A percentile compares a stretch with the other conserved stretches of the same genome.
These are phyloP conservation scores for Amphiprion ocellaris DNA, from an alignment of 2,113 vertebrate species.

Conservation along the genomic window DNA sequence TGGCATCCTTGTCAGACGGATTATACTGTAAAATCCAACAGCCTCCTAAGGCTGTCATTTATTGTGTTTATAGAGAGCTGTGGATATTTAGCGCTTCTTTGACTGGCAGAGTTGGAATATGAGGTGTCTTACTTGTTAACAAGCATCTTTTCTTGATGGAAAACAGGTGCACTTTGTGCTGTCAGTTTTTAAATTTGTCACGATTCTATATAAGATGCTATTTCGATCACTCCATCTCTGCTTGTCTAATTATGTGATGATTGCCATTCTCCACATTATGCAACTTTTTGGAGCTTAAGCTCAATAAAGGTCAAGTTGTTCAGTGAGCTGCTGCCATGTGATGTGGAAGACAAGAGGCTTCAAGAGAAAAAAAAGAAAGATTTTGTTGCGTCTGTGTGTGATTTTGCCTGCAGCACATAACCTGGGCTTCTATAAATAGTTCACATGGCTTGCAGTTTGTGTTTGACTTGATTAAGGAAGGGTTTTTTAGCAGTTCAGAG, in stretches of 20 bases:
- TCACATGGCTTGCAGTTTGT: slow-evolving; percentile 27
- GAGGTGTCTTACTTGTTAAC: slow-evolving; percentile 16
- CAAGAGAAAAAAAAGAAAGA: neutral
- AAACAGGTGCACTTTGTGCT: neutral
- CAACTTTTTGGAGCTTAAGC: slow-evolving; percentile 27
- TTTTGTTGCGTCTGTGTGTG: slow-evolving; percentile 41
- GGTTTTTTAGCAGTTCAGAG: slow-evolving; percentile 60
- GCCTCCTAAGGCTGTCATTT: slow-evolving; percentile 18
- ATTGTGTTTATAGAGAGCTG: slow-evolving; percentile 1
- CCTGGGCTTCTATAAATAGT: slow-evolving; percentile 67
- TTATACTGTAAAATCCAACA: neutral
- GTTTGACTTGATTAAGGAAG: slow-evolving; percentile 63
- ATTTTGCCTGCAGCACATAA: slow-evolving; percentile 43
- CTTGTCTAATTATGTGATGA: slow-evolving; percentile 35
- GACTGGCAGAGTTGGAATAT: slow-evolving; percentile 12
- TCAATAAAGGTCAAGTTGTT: slow-evolving; percentile 42
- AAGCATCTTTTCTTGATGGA: neutral
- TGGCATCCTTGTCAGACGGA: slow-evolving; percentile 16
- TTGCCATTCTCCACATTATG: neutral
- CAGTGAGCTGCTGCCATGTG: neutral
- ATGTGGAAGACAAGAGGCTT: slow-evolving; percentile 15
- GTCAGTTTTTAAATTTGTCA: slow-evolving; percentile 12
- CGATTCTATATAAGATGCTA: neutral
- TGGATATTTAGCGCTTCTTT: neutral
- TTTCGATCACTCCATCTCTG: slow-evolving; percentile 29